Conservation (phyloP, 92 coral and sea anemone species). For the Parazoanthus darwini region DNA sequence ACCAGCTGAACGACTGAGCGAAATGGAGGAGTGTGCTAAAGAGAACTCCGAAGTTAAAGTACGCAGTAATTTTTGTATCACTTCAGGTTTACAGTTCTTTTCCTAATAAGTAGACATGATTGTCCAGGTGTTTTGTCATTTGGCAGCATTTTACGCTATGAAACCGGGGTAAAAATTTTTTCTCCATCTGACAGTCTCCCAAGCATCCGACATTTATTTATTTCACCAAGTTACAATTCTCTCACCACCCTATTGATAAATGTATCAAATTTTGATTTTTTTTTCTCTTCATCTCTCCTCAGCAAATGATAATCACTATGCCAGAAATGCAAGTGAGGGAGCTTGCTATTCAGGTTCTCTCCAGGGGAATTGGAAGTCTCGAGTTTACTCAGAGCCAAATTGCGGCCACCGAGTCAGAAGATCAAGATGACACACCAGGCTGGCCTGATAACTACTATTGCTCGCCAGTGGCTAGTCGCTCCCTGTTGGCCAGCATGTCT, state of each 20-base stretch:
- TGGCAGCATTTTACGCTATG: no score
- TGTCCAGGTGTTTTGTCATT: no score
- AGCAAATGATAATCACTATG: conserved; percentile 2
- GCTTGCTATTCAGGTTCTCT: conserved; percentile 25
- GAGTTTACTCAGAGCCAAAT: conserved; percentile 33
- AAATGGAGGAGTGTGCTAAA: conserved; percentile 22
- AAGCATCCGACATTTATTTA: not conserved
- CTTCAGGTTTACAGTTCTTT: not conserved
- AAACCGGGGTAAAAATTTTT: no score
- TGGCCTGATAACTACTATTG: not conserved
- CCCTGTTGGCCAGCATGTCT: not conserved
- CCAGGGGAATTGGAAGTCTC: conserved; percentile 39
- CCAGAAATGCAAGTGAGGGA: not conserved
- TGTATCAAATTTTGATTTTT: not conserved
- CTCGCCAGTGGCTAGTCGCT: conserved; percentile 3
- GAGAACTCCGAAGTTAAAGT: conserved; percentile 24
- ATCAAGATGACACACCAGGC: not conserved
- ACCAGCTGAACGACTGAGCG: not conserved
- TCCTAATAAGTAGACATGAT: not conserved
- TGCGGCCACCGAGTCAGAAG: not conserved
- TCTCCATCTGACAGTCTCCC: no score
- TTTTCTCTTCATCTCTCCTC: not conserved
- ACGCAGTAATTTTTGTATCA: not conserved
- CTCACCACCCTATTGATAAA: no score
- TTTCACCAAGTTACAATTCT: no score